Percentiles rank a stretch among this genome's conserved stretches.
These are phyloP conservation scores for Alauda arvensis DNA, from an alignment of 2,797 vertebrate species.

Conservation along the genomic window DNA sequence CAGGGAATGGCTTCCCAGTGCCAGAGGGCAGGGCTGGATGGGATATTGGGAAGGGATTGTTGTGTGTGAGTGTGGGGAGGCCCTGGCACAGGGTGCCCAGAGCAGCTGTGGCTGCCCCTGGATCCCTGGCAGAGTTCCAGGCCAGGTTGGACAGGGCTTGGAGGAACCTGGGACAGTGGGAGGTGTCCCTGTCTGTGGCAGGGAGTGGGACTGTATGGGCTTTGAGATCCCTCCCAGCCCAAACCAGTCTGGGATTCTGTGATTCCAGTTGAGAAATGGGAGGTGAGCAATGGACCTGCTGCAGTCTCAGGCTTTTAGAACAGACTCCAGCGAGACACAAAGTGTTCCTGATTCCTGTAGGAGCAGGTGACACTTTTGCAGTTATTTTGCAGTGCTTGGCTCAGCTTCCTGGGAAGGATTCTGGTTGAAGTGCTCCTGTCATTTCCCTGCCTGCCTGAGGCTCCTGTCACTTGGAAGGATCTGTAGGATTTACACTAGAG, in stretches of 20 bases:
- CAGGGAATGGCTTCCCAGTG: background rate
- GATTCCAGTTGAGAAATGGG: background rate
- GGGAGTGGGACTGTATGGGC: rapidly evolving
- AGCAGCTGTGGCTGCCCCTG: background rate
- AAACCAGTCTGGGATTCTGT: background rate
- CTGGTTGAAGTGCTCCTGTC: background rate
- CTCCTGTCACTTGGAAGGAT: background rate
- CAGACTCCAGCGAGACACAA: rapidly evolving
- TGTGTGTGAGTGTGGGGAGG: background rate
- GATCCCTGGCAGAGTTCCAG: background rate
- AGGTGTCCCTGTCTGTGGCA: background rate
- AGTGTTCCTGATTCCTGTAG: background rate
- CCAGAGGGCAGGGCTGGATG: background rate
- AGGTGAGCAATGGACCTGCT: background rate
- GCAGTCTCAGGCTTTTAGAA: background rate
- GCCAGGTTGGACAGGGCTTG: background rate
- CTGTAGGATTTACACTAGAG: slow-evolving; percentile 34
- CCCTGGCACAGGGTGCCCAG: background rate
- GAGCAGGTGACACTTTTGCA: background rate
- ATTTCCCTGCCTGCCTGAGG: background rate
- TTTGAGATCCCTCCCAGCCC: rapidly evolving
- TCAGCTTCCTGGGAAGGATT: background rate
- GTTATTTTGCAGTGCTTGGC: background rate
- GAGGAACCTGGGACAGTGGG: rapidly evolving
- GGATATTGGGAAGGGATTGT: background rate